Conservation (phyloP, 2,113 vertebrate genomes). For the Melozone crissalis region DNA sequence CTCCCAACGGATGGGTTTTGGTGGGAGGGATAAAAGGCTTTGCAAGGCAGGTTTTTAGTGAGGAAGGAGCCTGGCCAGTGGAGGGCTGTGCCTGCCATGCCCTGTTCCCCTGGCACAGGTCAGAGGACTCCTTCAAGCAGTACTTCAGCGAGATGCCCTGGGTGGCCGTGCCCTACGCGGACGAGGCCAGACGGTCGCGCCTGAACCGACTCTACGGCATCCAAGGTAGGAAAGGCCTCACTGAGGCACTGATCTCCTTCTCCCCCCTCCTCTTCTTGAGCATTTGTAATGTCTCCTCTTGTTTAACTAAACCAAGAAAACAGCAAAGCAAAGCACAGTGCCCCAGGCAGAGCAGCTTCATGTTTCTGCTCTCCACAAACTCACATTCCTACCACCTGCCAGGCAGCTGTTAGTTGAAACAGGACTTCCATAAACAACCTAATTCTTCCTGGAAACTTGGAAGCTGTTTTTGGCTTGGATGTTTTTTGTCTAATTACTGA, state of each 20-base stretch:
- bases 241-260: background rate
- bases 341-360: slow-evolving; percentile 14
- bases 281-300: background rate
- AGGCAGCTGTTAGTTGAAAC: slow-evolving; percentile 59
- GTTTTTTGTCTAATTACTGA: slow-evolving; percentile 54
- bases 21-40: background rate
- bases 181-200: slow-evolving; percentile 90
- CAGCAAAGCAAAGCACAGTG: background rate
- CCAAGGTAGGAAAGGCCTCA: slow-evolving; percentile 80
- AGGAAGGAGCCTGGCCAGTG: background rate
- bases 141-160: slow-evolving; percentile 99
- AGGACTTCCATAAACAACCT: slow-evolving; percentile 67
- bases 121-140: slow-evolving; percentile 97
- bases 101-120: slow-evolving; percentile 73
- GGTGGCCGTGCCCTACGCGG: slow-evolving; percentile 90
- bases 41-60: background rate
- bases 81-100: background rate
- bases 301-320: slow-evolving; percentile 32
- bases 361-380: slow-evolving; percentile 30
- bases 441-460: slow-evolving; percentile 69
- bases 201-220: slow-evolving; percentile 97
- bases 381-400: slow-evolving; percentile 65
- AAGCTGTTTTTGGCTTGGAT: slow-evolving; percentile 52
- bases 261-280: background rate
- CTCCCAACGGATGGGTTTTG: background rate